Evolutionary conservation across 2,113 vertebrate species (phyloP).

Genomic region (Pomatostomus ruficeps): DNA sequence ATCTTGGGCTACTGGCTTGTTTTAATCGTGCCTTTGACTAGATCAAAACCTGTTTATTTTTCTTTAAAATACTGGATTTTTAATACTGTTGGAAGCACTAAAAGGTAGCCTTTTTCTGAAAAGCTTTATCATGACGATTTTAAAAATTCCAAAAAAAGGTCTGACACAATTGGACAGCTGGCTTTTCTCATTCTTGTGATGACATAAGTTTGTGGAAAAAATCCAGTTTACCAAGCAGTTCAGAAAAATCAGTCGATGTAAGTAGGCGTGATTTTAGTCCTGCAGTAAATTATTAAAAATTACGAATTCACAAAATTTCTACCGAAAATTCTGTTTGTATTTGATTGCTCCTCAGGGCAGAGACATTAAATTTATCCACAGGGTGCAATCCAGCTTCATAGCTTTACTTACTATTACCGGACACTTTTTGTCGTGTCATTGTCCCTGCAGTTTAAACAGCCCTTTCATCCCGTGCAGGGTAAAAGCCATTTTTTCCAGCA

Average conservation of each 20-base stretch:
- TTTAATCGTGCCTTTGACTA: not conserved
- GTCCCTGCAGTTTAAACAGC: not conserved
- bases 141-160: not conserved
- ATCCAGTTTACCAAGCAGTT: not conserved
- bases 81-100: not conserved
- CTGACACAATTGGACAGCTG: not conserved
- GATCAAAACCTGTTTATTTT: not conserved
- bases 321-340: not conserved
- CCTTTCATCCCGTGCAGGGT: not conserved
- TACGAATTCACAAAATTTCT: not conserved
- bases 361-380: not conserved
- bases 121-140: not conserved
- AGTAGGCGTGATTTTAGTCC: not conserved
- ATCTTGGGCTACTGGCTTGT: not conserved
- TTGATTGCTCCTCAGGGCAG: not conserved
- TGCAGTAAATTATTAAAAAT: not conserved
- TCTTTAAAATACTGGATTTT: not conserved
- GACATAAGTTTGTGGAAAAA: not conserved
- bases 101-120: not conserved
- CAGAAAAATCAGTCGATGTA: not conserved
- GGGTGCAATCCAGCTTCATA: not conserved
- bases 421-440: not conserved
- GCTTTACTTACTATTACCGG: not conserved
- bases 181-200: not conserved
- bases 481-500: not conserved